Evolutionary conservation across 1,140 invertebrate species (phyloP), one percentile per base, ranked within the genome.

Genomic region (Neodiprion lecontei): DNA sequence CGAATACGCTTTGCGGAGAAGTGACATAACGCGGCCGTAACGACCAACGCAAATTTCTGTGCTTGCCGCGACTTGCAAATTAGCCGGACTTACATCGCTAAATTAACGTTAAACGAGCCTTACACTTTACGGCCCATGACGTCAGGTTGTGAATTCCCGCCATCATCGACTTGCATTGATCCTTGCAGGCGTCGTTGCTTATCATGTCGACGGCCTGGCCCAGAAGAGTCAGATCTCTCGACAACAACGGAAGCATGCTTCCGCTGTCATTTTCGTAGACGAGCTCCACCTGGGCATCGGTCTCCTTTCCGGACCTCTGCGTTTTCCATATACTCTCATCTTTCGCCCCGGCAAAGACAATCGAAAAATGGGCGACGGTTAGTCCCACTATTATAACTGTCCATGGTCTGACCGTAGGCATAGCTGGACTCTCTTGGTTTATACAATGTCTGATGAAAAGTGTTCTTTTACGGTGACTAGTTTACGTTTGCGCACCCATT

Each of bases 121-220:
- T 82, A 90, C 89, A 91, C 77, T 90, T 88, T 69, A 91, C 86
- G 0, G 91, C 90, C 90, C 90, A 92, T 80, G 86, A 86, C 73
- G 89, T 89, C 48, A 90, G 86, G 75, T 87, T 81, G 4, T 86
- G 82, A 7, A 91, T 77, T 4, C 87, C 88, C 21, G 88, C 82
- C 61, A 91, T 76, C 5, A 91, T 87, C 8, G 85, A 79, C 69
- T 87, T 88, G 10, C 87, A 87, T 40, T 91, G 90, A 67, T 89
- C 83, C 47, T 86, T 84, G 79, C 91, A 92, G 1, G 79, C 75
- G 12, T 79, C 77, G 23, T 89, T 80, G 0, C 86, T 85, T 49
- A 90, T 79, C 7, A 85, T 77, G 72, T 89, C 87, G 66, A 89
- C 87, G 0, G 85, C 86, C 9, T 85, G 81, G 12, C 86, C 85